A percentile compares a stretch with the other conserved stretches of the same genome.
These are phyloP conservation scores for Melikaiella ostensackeni DNA, from an alignment of 2,888 invertebrate species.

Conservation along the genomic window DNA sequence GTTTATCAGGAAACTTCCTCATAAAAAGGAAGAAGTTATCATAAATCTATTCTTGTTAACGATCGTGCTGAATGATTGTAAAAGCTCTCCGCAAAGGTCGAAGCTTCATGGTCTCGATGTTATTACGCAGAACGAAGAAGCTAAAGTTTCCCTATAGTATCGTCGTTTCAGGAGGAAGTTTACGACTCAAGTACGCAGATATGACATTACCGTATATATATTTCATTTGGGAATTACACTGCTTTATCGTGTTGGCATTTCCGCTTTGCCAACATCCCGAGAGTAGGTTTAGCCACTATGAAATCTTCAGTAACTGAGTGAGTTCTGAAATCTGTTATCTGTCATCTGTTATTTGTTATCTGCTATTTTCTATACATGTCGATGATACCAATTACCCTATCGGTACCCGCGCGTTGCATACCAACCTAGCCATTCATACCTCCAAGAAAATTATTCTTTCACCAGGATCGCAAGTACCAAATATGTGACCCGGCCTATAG, in stretches of 20 bases:
- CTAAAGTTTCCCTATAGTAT: neutral
- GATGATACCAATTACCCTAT: too few species aligned
- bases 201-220: neutral
- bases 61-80: neutral
- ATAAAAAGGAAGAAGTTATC: neutral
- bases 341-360: neutral
- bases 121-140: neutral
- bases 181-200: neutral
- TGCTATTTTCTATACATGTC: neutral
- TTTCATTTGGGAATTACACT: constrained; percentile 27
- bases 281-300: constrained; percentile 5
- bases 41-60: neutral
- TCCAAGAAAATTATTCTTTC: too few species aligned
- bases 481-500: too few species aligned
- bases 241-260: constrained; percentile 10
- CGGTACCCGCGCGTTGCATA: too few species aligned
- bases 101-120: neutral
- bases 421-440: too few species aligned
- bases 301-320: constrained; percentile 4
- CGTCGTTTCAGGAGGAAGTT: neutral
- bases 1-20: neutral
- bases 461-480: too few species aligned
- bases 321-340: neutral
- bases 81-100: neutral
- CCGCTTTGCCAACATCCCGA: constrained; percentile 6